Base-by-base conservation (phyloP, 2,113 vertebrate genomes). In the Melierax canorus region DNA sequence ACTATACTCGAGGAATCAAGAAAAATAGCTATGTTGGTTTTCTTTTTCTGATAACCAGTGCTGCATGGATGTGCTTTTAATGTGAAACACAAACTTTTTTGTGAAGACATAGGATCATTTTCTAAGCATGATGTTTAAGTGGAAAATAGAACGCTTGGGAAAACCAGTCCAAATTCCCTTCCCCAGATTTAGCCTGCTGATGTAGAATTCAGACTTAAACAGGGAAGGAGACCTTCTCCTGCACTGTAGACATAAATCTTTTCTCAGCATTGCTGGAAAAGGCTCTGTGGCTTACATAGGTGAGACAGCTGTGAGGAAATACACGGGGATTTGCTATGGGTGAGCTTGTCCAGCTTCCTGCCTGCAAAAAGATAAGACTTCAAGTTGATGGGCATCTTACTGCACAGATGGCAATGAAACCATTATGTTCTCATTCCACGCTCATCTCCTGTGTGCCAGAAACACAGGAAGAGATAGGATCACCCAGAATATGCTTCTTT, bases 181-280 rank as follows among this genome's bases (percentile, higher is more conserved):
- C 24, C 43, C n/a, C 39, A 64, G 43, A 82, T 38, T 38, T 32
- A 90, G 83, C 66, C 74, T 86, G 59, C 19, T 83, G 81, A 94
- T 92, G 64, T 23, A 87, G 76, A 92, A 90, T 82, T 92, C 81
- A 82, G 76, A 74, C 41, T 58, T 68, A 64, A 81, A 51, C 14
- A 64, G 69, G 41, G 81, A 82, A 89, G 63, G 73, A 94, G 68
- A 86, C 46, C 90, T 90, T 92, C 68, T 93, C 51, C 76, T 51
- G 60, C 64, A 60, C 63, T 45, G 41, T 16, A 82, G 38, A 62
- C 62, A 92, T 87, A 95, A 95, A 95, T 94, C 92, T 92, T 93
- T 63, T 14, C 90, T 78, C 59, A 77, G 82, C 30, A 7, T 36
- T 66, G 51, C 79, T 91, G 60, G 86, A 84, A 92, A 90, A 88